Percentiles rank a stretch among this genome's conserved stretches.
phyloP scores from a whole-genome alignment of 2,113 vertebrate species.

The Tauraco erythrolophus region DNA sequence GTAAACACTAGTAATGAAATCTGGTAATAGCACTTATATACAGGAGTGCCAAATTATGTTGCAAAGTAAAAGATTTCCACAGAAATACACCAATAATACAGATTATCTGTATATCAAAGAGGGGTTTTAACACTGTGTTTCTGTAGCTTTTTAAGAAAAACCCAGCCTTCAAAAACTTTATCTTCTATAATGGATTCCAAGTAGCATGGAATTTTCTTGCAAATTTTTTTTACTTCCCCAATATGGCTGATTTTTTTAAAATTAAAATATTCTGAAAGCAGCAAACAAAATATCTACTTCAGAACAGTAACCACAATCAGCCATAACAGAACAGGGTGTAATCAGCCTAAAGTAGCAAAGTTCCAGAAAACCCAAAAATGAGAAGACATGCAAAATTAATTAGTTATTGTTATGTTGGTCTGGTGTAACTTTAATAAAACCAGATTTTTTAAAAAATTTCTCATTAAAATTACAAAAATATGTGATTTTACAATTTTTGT shows the following conservation, averaged over 20 bases:
- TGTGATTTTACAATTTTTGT: neutral
- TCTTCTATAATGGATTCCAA: neutral
- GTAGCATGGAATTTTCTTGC: neutral
- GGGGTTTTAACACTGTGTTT: neutral
- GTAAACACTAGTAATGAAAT: neutral
- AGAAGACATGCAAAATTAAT: neutral
- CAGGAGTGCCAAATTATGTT: neutral
- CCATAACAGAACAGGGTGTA: neutral
- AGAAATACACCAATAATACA: neutral
- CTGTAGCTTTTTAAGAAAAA: neutral
- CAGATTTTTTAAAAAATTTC: neutral
- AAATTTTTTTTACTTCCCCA: neutral
- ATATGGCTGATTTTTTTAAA: neutral
- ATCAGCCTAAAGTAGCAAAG: neutral
- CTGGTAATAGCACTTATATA: neutral
- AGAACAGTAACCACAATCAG: neutral
- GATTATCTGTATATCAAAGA: neutral
- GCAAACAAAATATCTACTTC: neutral
- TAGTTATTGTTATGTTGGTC: neutral
- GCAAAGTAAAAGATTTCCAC: neutral
- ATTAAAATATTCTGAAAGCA: neutral
- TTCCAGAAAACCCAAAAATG: neutral
- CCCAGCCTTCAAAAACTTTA: neutral
- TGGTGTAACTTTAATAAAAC: neutral
- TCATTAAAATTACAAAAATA: neutral